Base-by-base conservation (phyloP, 1,140 invertebrate genomes). In the Tetraneura akinire region DNA sequence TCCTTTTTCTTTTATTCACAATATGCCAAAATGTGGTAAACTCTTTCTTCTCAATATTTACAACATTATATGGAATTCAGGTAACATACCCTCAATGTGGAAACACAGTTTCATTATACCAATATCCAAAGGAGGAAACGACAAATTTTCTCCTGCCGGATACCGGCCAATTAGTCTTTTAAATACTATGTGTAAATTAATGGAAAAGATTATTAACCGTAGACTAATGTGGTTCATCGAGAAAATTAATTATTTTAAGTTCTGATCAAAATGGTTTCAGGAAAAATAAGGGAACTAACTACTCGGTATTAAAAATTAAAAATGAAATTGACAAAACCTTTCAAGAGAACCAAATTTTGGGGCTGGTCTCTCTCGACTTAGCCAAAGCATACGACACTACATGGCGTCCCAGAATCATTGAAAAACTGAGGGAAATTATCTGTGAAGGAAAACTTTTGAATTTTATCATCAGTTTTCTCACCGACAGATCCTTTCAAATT, bases 251-350 rank as follows among this genome's bases (percentile, higher is more conserved):
- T 23, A n/a, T 26, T 4, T n/a, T 68, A 29, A 32, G 23, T 16
- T 3, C 13, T 2, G 42, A 18, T 2, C 64, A 68, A 47, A 6
- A 21, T 68, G 64, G 64, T 16, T 37, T 47, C 32, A 14, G 37
- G 26, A 21, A 70, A 45, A 45, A 42, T 21, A 70, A 37, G 32
- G 8, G 13, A 23, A 68, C 64, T 21, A 29, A 32, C 1, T 11
- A 37, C 26, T 16, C 26, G 3, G 3, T 68, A 3, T 3, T 68
- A 14, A 68, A 14, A 14, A 37, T 68, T 21, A 37, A 68, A 37
- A 42, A 37, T 42, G 11, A 68, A 68, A 78, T 78, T 16, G 45
- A 78, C 26, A 57, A 57, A 32, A n/a, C 23, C 18, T 32, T 78
- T 26, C 13, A 18, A 18, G 57, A 55, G 32, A 78, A 78, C 14